A percentile compares a stretch with the other conserved stretches of the same genome.
Evolutionary conservation across 1,140 invertebrate genomes (phyloP).

Genomic region (Drosophila seguyi): DNA sequence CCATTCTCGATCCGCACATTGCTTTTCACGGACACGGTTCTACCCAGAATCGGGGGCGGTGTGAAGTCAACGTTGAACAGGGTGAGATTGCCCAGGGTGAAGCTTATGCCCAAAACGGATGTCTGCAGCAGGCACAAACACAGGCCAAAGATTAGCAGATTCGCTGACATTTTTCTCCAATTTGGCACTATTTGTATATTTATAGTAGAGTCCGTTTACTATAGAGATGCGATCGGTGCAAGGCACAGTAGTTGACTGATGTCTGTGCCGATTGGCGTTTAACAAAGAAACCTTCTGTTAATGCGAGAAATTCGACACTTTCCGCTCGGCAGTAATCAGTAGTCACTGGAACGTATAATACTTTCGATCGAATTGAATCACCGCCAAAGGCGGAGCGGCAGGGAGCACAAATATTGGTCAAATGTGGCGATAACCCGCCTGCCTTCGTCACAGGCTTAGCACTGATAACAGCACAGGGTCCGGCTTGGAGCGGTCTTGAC

Average conservation of each 20-base stretch:
- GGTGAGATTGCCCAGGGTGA: conserved; percentile 57
- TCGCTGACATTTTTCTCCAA: conserved; percentile 9
- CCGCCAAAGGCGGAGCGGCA: conserved; percentile 1
- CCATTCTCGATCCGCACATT: conserved; percentile 42
- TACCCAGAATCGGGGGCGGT: conserved; percentile 40
- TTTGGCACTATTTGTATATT: not conserved
- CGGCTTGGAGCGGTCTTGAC: conserved; percentile 67
- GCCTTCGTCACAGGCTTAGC: conserved; percentile 46
- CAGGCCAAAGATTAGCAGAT: conserved; percentile 30
- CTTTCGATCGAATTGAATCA: conserved; percentile 72
- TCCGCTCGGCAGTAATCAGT: conserved; percentile 15
- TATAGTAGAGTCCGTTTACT: conserved; percentile 2
- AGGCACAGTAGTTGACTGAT: conserved; percentile 62
- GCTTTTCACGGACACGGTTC: conserved; percentile 18
- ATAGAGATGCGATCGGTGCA: conserved; percentile 38
- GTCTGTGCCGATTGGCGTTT: conserved; percentile 33
- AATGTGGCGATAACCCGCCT: conserved; percentile 58
- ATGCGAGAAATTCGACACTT: conserved; percentile 42
- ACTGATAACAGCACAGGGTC: conserved; percentile 64
- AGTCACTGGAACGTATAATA: conserved; percentile 36
- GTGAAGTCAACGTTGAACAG: conserved; percentile 71
- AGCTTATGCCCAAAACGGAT: conserved; percentile 40
- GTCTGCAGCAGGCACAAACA: conserved; percentile 37
- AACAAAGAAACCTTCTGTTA: conserved; percentile 64
- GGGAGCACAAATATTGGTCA: conserved; percentile 57